Evolutionary conservation across 2,113 vertebrate genomes (phyloP).

Genomic region (Romanogobio albipinnatus): DNA sequence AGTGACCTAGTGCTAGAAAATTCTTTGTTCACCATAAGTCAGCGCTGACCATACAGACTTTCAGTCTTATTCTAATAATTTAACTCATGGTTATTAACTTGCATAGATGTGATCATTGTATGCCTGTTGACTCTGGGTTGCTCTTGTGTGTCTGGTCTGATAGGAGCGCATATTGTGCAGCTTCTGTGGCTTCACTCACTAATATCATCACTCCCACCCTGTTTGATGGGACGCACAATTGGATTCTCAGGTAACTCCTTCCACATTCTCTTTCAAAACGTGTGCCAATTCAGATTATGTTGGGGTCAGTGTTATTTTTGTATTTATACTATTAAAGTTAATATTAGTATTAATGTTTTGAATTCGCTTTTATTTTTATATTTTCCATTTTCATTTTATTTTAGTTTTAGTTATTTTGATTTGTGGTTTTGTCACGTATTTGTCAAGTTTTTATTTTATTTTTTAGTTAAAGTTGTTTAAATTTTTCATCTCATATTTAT

Average conservation of each 20-base stretch:
- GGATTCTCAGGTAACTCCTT: conserved; percentile 87
- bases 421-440: no score
- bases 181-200: conserved; percentile 91
- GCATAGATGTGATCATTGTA: background rate
- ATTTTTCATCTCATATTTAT: no score
- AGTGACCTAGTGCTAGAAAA: conserved; percentile 10
- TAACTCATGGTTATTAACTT: background rate
- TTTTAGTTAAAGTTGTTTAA: no score
- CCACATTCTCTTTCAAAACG: background rate
- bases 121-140: background rate
- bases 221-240: conserved; percentile 88
- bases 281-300: background rate
- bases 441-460: no score
- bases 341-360: background rate
- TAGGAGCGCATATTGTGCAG: conserved; percentile 93
- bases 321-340: background rate
- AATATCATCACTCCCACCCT: conserved; percentile 84
- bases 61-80: background rate
- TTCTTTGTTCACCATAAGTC: background rate
- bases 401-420: no score
- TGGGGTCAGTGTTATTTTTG: background rate
- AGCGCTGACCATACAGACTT: background rate
- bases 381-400: no score
- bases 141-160: background rate
- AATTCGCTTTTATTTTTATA: no score